Base-by-base conservation (phyloP, 2,113 vertebrate genomes). In the Tursiops truncatus region DNA sequence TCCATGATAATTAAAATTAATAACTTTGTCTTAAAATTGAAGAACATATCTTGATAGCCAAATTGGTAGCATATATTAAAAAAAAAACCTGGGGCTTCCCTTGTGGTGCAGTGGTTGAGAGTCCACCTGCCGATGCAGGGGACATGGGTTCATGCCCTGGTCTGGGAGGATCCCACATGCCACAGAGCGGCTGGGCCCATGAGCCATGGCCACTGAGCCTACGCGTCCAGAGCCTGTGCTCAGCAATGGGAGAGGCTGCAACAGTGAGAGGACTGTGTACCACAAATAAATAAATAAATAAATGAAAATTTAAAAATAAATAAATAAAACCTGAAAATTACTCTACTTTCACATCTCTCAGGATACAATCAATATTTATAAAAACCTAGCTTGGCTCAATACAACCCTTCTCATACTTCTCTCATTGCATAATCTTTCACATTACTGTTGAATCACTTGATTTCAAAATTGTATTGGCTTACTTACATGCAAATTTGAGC, bases 401-500 rank as follows among this genome's bases (percentile, higher is more conserved):
- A 36, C 28, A 65, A 89, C 15, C 15, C 38, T 9, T 50, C 1
- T 53, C 28, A 47, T 94, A 58, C 44, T 60, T 63, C n/a, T 83
- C 5, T 47, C 31, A 36, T 28, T 28, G 31, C 21, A 47, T 58
- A 74, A 25, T 44, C 70, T 74, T 88, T 89, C 88, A 95, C 3
- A 33, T 33, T 76, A 38, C 84, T 93, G 50, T 62, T 85, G 79
- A 90, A 80, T 70, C 62, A 44, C 56, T 96, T 70, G 84, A 12
- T 53, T 89, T 94, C 53, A 77, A 86, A 94, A 60, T 28, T 25
- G 36, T 88, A 95, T 98, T 94, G 89, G 18, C 44, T 97, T 97
- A 84, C 20, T 68, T 95, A 76, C 89, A 82, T 25, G 91, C 68
- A 67, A 73, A 60, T 58, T 58, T 60, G 36, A 58, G 15, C 50